Evolutionary conservation across 2,797 vertebrate species (phyloP).

Genomic region (Hippocampus kuda): DNA sequence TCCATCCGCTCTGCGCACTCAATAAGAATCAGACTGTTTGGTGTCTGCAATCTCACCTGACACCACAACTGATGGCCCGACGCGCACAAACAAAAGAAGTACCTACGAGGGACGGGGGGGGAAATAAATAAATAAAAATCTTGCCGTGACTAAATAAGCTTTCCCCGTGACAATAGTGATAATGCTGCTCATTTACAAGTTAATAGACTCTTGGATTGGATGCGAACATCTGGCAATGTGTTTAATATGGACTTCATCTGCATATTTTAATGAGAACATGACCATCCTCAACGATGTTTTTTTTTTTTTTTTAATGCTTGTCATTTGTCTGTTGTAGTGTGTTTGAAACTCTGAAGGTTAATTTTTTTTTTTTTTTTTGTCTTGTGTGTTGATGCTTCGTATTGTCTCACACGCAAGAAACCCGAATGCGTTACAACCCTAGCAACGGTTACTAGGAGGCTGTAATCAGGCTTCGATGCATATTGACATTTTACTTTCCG

Average conservation of each 20-base stretch:
- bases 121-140: neutral
- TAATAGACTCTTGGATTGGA: constrained; percentile 27
- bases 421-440: neutral
- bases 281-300: constrained; percentile 9
- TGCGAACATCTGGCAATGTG: constrained; percentile 38
- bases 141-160: neutral
- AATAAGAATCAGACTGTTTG: constrained; percentile 1
- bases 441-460: constrained; percentile 3
- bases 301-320: neutral
- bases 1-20: constrained; percentile 17
- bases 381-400: neutral
- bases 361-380: neutral
- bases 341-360: neutral
- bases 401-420: constrained; percentile 3
- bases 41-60: constrained; percentile 13
- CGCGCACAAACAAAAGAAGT: neutral
- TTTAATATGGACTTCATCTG: constrained; percentile 32
- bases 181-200: constrained; percentile 40
- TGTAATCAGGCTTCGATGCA: neutral
- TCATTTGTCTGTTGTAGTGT: neutral
- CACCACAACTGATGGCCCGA: constrained; percentile 6
- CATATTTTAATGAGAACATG: constrained; percentile 36
- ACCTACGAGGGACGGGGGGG: neutral
- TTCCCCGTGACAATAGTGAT: constrained; percentile 19
- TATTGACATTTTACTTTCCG: constrained; percentile 4